Percentiles rank a stretch among this genome's conserved stretches.
Evolutionary conservation across 2,113 vertebrate species (phyloP).

Genomic region (Choloepus hoffmanni): DNA sequence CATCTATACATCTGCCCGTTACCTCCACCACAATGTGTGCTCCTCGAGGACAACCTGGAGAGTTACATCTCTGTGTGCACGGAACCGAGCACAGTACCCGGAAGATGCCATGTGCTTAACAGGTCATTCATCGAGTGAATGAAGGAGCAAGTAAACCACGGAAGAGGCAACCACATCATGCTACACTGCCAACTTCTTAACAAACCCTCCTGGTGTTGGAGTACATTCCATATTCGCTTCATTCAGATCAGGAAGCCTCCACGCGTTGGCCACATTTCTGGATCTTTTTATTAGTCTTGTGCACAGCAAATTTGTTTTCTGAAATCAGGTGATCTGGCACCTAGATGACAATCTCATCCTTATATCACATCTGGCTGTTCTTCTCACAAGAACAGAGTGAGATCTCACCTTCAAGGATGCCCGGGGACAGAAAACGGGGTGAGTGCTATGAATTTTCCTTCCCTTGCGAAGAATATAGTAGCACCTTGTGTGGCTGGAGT

Average conservation of each 20-base stretch:
- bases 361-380: not conserved
- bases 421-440: fast-evolving
- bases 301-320: not conserved
- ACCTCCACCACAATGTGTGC: not conserved
- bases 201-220: fast-evolving
- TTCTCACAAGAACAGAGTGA: not conserved
- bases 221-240: not conserved
- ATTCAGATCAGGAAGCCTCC: not conserved
- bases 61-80: not conserved
- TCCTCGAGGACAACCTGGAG: not conserved
- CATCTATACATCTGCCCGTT: not conserved
- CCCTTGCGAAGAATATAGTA: not conserved
- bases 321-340: not conserved
- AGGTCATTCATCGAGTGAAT: fast-evolving
- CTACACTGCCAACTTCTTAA: fast-evolving
- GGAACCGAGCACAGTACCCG: not conserved
- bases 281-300: not conserved
- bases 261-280: not conserved
- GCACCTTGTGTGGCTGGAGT: not conserved
- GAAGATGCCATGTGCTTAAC: not conserved
- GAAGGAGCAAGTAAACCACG: not conserved
- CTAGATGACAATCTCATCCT: not conserved
- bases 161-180: not conserved
- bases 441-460: not conserved
- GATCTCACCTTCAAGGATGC: not conserved